These are phyloP conservation scores for Aethina tumida DNA, from an alignment of 1,140 invertebrate genomes.

Conservation along the genomic window DNA sequence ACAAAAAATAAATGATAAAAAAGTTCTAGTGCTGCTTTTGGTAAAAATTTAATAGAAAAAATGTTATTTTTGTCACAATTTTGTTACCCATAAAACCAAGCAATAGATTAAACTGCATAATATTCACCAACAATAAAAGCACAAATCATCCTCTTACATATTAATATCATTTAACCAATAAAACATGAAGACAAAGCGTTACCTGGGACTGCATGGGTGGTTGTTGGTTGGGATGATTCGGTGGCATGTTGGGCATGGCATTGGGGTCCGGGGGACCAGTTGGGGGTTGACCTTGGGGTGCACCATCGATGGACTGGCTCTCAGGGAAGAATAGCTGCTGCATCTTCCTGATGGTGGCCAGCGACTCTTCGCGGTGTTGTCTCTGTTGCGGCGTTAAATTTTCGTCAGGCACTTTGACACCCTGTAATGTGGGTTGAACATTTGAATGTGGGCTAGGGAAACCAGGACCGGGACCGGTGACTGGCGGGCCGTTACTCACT, in stretches of 20 bases:
- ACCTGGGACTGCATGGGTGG: too few relatives aligned
- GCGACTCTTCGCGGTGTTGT: conserved; percentile 83
- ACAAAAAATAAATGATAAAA: too few relatives aligned
- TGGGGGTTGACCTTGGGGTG: conserved; percentile 35
- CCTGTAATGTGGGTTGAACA: conserved; percentile 52
- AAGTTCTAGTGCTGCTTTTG: too few relatives aligned
- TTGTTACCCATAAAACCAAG: too few relatives aligned
- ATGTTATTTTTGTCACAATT: too few relatives aligned
- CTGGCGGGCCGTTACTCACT: conserved; percentile 33
- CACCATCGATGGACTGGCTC: conserved; percentile 40
- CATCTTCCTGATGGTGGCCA: conserved; percentile 86
- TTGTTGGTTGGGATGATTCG: too few relatives aligned
- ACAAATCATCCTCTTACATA: too few relatives aligned
- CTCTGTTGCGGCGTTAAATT: conserved; percentile 93
- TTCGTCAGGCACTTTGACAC: conserved; percentile 90
- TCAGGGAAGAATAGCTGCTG: conserved; percentile 86
- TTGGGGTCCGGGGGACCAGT: conserved; percentile 39
- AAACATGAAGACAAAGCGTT: too few relatives aligned
- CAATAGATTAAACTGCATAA: too few relatives aligned
- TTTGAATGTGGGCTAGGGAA: conserved; percentile 43
- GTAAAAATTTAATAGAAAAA: too few relatives aligned
- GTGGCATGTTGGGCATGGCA: conserved; percentile 14
- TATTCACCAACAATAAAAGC: too few relatives aligned
- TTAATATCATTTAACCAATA: too few relatives aligned
- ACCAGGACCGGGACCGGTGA: conserved; percentile 33